phyloP scores from a whole-genome alignment of 2,113 vertebrate genomes.

The Scomber scombrus region DNA sequence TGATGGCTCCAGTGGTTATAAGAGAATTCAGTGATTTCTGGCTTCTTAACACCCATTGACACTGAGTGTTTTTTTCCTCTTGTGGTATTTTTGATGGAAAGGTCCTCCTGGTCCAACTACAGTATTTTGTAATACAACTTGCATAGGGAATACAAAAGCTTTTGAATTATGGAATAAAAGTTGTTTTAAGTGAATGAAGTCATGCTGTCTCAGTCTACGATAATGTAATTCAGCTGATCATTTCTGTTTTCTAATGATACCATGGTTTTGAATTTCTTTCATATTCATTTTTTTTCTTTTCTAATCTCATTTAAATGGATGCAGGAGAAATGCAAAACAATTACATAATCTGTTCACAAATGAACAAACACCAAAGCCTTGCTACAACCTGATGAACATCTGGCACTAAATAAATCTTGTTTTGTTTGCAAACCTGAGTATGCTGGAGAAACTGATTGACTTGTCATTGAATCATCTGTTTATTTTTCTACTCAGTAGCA shows the following conservation, averaged over 20 bases:
- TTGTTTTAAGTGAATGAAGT: slow-evolving; percentile 33
- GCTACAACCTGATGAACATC: slow-evolving; percentile 24
- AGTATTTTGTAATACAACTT: slow-evolving; percentile 23
- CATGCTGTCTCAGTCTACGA: slow-evolving; percentile 26
- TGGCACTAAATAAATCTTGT: slow-evolving; percentile 25
- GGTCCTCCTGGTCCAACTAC: neutral
- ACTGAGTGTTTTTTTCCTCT: slow-evolving; percentile 13
- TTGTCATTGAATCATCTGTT: slow-evolving; percentile 12
- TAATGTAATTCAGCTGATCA: slow-evolving; percentile 31
- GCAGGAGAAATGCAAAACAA: neutral
- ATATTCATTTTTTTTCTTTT: slow-evolving; percentile 19
- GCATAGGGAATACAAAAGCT: slow-evolving; percentile 19
- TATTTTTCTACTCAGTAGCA: slow-evolving; percentile 3
- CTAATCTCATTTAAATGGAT: slow-evolving; percentile 16
- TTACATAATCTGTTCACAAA: neutral
- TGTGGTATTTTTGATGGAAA: slow-evolving; percentile 18
- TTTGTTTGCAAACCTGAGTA: slow-evolving; percentile 32
- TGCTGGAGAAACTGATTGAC: slow-evolving; percentile 15
- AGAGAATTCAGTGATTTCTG: neutral
- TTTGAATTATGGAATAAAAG: slow-evolving; percentile 58
- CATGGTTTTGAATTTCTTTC: slow-evolving; percentile 31
- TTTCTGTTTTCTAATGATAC: slow-evolving; percentile 50
- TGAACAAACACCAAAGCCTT: neutral
- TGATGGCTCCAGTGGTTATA: neutral
- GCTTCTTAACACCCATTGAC: slow-evolving; percentile 30